These are phyloP conservation scores for Oceanodroma tethys DNA, from an alignment of 2,113 vertebrate genomes.

Conservation along the genomic window DNA sequence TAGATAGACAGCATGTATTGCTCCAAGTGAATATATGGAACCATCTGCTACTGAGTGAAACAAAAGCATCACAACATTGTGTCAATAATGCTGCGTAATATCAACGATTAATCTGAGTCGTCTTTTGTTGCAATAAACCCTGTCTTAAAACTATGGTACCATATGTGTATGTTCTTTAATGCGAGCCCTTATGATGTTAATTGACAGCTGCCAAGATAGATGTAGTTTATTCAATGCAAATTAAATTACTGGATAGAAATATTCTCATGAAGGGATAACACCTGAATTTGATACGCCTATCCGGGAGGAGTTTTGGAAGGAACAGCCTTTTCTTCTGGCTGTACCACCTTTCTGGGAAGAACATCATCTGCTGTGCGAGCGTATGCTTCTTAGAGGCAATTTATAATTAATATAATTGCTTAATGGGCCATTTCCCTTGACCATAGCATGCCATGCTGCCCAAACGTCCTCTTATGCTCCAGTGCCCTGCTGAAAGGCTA, in stretches of 20 bases:
- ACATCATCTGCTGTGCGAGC: neutral
- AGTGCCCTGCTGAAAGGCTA: neutral
- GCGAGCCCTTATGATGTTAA: neutral
- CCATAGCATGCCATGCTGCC: neutral
- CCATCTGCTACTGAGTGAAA: neutral
- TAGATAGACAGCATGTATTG: neutral
- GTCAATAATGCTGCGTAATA: neutral
- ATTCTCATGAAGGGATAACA: neutral
- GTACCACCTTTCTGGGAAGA: neutral
- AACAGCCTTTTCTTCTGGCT: neutral
- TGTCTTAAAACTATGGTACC: neutral
- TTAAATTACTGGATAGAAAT: neutral
- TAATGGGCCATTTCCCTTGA: neutral
- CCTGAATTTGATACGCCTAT: neutral
- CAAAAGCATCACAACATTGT: neutral
- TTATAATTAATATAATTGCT: conserved; percentile 9
- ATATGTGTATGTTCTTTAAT: neutral
- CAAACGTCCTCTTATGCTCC: neutral
- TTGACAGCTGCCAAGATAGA: neutral
- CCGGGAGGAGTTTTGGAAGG: neutral
- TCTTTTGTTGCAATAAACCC: neutral
- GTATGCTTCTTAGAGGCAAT: neutral
- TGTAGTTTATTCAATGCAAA: neutral
- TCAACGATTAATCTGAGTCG: neutral
- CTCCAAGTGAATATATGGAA: neutral